Evolutionary conservation across 2,113 vertebrate genomes (phyloP).

Genomic region (Hippocampus barbouri): DNA sequence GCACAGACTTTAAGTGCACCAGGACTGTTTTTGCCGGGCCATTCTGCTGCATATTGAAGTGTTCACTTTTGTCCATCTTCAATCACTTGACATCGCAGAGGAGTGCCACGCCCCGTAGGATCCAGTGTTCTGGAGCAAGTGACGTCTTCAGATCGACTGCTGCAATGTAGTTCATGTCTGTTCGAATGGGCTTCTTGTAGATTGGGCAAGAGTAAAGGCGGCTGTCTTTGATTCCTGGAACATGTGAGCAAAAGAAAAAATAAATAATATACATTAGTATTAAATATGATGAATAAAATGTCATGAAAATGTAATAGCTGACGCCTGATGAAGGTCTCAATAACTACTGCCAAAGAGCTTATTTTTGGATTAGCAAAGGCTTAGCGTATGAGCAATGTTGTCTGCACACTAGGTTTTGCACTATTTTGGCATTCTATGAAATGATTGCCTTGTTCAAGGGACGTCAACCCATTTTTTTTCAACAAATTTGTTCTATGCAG

Average conservation of each 20-base stretch:
- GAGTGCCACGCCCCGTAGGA: constrained; percentile 87
- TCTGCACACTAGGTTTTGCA: too few species aligned
- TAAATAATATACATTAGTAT: neutral
- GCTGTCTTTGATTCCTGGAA: constrained; percentile 77
- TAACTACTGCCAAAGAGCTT: neutral
- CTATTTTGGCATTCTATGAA: too few species aligned
- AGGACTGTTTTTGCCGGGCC: neutral
- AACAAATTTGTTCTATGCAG: too few species aligned
- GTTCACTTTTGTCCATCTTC: neutral
- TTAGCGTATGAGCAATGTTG: too few species aligned
- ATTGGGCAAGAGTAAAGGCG: constrained; percentile 85
- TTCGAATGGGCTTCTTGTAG: constrained; percentile 88
- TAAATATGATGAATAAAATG: neutral
- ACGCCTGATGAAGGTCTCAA: neutral
- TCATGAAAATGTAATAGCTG: neutral
- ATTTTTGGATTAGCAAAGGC: neutral
- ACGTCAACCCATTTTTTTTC: too few species aligned
- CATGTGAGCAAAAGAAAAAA: constrained; percentile 6
- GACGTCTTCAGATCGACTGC: constrained; percentile 80
- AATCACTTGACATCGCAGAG: constrained; percentile 89
- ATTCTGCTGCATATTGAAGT: neutral
- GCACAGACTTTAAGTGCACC: neutral
- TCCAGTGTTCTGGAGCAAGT: constrained; percentile 86
- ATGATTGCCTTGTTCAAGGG: too few species aligned
- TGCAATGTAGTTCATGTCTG: constrained; percentile 84